Base-by-base conservation (phyloP, 2,888 invertebrate species). In the Polyommatus icarus region DNA sequence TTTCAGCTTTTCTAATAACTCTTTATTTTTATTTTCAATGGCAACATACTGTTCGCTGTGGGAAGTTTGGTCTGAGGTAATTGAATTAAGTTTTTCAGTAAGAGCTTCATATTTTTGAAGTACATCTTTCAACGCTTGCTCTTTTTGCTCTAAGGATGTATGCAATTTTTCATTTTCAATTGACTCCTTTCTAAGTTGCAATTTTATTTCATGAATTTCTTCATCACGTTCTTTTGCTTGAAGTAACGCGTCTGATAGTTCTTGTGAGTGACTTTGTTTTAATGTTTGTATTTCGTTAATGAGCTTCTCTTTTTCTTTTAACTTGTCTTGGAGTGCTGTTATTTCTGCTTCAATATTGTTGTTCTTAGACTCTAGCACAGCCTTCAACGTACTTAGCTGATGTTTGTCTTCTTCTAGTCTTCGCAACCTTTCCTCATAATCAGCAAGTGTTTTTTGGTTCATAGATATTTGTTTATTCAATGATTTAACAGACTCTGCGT, bases 1-100 rank as follows among this genome's bases (percentile, higher is more conserved):
- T 85, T 97, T 97, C 85, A 97, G 94, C 88, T 97, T 97, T 78
- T 97, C 97, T 77, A 96, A 87, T 80, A 97, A 95, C 76, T 96
- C 96, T 83, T 96, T 96, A 81, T 96, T 95, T 85, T 96, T 96
- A 8, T 85, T 90, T 83, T 96, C 96, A 1, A 96, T 84, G 18
- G 91, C 87, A 1, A 83, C 79, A 77, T 84, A 83, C 85, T 90
- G 85, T 84, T 90, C 87, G 86, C 88, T 82, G 85, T 87, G 82
- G 92, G 94, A 79, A 83, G 88, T 89, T 83, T 95, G 95, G 24
- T 91, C 89, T 59, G 86, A 83, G 36, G 92, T 83, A 76, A 84
- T 88, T 79, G 82, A 85, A 24, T 94, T 89, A 3, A 95, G 82
- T 67, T 94, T 92, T 78, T 86, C 86, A 79, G 89, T 88, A 84